Evolutionary conservation across 2,113 vertebrate genomes (phyloP).

Genomic region (Vidua macroura): DNA sequence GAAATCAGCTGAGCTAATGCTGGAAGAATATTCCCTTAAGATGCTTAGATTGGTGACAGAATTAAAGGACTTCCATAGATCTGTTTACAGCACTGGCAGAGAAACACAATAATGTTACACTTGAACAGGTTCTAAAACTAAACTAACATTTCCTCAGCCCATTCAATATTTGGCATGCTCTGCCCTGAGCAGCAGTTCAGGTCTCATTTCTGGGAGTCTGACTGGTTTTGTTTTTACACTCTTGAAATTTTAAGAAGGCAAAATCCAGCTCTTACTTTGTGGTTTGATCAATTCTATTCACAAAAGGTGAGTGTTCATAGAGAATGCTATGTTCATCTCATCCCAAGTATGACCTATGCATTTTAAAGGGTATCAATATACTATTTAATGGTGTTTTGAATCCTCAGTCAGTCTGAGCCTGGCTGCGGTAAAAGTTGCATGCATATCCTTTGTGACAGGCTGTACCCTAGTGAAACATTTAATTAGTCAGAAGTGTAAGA

Average conservation of each 20-base stretch:
- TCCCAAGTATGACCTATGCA: background rate
- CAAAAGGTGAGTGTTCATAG: background rate
- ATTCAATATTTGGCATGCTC: background rate
- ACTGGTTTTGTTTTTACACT: background rate
- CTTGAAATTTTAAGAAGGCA: background rate
- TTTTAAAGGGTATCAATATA: background rate
- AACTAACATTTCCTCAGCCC: background rate
- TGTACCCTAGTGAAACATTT: background rate
- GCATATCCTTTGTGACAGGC: background rate
- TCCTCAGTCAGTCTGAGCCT: background rate
- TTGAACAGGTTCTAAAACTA: background rate
- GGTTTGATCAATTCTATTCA: background rate
- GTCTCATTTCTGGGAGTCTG: background rate
- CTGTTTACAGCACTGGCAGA: background rate
- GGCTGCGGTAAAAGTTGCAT: background rate
- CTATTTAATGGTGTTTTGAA: background rate
- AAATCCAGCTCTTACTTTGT: background rate
- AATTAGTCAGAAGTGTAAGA: background rate
- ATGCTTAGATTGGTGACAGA: background rate
- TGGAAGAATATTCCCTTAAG: background rate
- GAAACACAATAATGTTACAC: background rate
- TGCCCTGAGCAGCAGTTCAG: background rate
- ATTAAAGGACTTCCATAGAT: background rate
- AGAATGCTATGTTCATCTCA: background rate
- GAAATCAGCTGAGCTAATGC: background rate